Evolutionary conservation across 2,797 vertebrate species (phyloP).

Genomic region (Tamandua tetradactyla): DNA sequence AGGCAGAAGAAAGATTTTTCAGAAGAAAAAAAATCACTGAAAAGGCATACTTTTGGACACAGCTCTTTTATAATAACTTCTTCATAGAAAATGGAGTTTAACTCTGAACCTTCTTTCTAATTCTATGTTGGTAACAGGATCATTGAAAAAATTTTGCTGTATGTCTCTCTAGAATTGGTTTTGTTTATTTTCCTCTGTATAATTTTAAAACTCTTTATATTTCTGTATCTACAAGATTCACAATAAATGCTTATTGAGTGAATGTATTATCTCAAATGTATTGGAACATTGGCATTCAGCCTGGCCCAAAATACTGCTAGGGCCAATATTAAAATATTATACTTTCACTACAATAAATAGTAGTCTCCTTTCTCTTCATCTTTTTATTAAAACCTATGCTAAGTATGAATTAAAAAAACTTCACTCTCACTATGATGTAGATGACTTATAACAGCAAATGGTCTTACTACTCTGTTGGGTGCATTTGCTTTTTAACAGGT

Average conservation of each 20-base stretch:
- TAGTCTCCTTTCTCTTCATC: too few species aligned
- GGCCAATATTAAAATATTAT: too few species aligned
- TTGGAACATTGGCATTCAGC: neutral
- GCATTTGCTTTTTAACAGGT: neutral
- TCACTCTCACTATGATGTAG: neutral
- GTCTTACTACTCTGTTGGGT: neutral
- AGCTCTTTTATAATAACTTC: neutral
- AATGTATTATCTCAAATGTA: neutral
- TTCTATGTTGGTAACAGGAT: neutral
- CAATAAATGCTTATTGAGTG: neutral
- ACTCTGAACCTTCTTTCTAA: neutral
- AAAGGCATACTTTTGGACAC: neutral
- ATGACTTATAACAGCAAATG: neutral
- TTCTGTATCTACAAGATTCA: neutral
- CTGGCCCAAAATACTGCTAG: neutral
- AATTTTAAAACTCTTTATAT: neutral
- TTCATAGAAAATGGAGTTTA: conserved; percentile 20
- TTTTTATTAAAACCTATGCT: neutral
- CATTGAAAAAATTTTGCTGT: neutral
- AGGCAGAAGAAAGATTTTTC: neutral
- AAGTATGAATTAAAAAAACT: neutral
- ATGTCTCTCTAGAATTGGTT: neutral
- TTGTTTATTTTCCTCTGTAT: conserved; percentile 1
- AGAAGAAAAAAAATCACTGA: neutral
- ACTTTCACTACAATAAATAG: neutral